Evolutionary conservation across 2,797 vertebrate genomes (phyloP), one percentile per base, ranked within the genome.

Genomic region (Galago senegalensis): DNA sequence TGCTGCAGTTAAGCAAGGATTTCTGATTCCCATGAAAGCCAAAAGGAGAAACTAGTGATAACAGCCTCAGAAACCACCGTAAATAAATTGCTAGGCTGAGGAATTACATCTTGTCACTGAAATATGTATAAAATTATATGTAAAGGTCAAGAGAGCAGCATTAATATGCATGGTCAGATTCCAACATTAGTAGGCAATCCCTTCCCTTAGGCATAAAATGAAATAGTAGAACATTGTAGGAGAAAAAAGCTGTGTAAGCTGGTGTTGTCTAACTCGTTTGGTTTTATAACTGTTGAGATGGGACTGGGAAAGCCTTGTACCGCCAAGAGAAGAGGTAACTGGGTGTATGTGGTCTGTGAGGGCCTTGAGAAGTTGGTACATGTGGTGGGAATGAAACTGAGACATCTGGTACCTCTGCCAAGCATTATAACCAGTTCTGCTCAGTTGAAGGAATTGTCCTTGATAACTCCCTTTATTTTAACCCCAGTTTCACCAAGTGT

Each of bases 81-180:
- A 88, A 95, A 94, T 96, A 89, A 93, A 87, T 94, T 85, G 18
- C 83, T 89, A 18, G 43, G 56, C 75, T 73, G 69, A 97, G 34
- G 67, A 84, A 87, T 94, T 88, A 76, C 81, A 27, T 87, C 70
- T 86, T 93, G 29, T 94, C 77, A 16, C 53, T 83, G 72, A 96
- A 96, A 77, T 89, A 88, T 97, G 79, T 96, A 56, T 95, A 92
- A 95, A 97, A 95, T 94, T 96, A 31, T 86, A 86, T 92, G 53
- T 95, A 94, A 91, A 97, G 82, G 85, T 97, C 95, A 97, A 85
- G 79, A 96, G 95, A 91, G n/a, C 31, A 56, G 37, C 79, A 87
- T 94, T 96, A 97, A 92, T 95, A 91, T 95, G 91, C 77, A 89
- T 90, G 86, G 86, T 86, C 46, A 88, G 89, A 97, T 97, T 97